Base-by-base conservation (phyloP, 2,113 vertebrate species). In the Heloderma charlesbogerti region DNA sequence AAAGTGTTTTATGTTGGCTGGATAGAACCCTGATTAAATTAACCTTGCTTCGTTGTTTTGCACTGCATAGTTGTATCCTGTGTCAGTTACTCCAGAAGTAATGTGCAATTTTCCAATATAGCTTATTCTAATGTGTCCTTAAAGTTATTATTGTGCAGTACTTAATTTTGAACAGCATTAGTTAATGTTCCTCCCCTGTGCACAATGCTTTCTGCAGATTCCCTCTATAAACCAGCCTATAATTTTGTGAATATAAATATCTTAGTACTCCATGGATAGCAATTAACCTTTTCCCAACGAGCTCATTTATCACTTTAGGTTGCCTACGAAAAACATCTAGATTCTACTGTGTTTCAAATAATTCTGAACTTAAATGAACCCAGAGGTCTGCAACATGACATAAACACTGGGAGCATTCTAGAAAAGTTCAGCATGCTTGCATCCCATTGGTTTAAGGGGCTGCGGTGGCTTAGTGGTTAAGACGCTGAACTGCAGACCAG, bases 241-340 rank as follows among this genome's bases (percentile, higher is more conserved):
- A 51, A 5, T 94, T 92, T 94, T 40, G 72, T 88, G 85, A 71
- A 83, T 81, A 86, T 77, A 90, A 71, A 85, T 71, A 85, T 83
- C 63, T 89, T 86, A 77, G 67, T 89, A 82, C 40, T 79, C 81
- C 77, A 48, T 1, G 15, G 15, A 1, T 79, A 94, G 67, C 81
- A 95, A 95, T 93, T 94, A 92, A 90, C 71, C 79, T 94, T 94
- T 93, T 72, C 57, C 71, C 71, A 94, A 54, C 43, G 86, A 87
- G 45, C 4, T 90, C 40, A 92, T 95, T 95, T 92, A 92, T 94
- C 79, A 71, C 3, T 66, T 69, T 60, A 93, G 2, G 5, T 86
- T 95, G 89, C 71, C 45, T 51, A 88, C n/a, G 48, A 91, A 94
- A 89, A 77, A 80, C 79, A 77, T 29, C 22, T 6, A 88, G 72